These are phyloP conservation scores for Blastomussa wellsi DNA, from an alignment of 92 coral and sea anemone species.

Conservation along the genomic window DNA sequence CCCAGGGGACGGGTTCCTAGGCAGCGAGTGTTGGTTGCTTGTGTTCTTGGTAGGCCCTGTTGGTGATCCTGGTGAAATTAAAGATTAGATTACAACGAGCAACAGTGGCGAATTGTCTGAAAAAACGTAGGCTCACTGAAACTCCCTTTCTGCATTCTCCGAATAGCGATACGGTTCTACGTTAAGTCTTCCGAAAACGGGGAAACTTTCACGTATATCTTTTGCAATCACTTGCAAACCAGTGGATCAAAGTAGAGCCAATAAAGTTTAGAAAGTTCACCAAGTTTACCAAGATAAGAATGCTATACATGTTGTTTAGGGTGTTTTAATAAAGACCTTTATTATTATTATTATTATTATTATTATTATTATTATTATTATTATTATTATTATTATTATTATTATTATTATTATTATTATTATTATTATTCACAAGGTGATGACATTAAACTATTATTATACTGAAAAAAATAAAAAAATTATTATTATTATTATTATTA, in stretches of 20 bases:
- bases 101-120: not conserved
- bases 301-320: too few species aligned
- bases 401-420: too few species aligned
- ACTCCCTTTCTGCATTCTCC: not conserved
- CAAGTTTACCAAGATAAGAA: too few species aligned
- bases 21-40: constrained; percentile 22
- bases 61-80: constrained; percentile 8
- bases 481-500: too few species aligned
- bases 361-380: too few species aligned
- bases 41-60: constrained; percentile 9
- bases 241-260: not conserved
- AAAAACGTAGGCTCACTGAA: not conserved
- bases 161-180: not conserved
- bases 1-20: constrained; percentile 6
- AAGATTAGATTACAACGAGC: not conserved
- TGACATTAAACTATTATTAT: too few species aligned
- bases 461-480: too few species aligned
- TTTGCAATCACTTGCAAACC: not conserved
- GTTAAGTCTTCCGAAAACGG: not conserved
- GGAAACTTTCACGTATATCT: not conserved
- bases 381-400: too few species aligned
- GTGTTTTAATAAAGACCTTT: too few species aligned
- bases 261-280: not conserved
- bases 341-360: too few species aligned
- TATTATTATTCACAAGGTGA: too few species aligned